A percentile compares a stretch with the other conserved stretches of the same genome.
Evolutionary conservation across 2,888 invertebrate genomes (phyloP).

Genomic region (Pocota personata): DNA sequence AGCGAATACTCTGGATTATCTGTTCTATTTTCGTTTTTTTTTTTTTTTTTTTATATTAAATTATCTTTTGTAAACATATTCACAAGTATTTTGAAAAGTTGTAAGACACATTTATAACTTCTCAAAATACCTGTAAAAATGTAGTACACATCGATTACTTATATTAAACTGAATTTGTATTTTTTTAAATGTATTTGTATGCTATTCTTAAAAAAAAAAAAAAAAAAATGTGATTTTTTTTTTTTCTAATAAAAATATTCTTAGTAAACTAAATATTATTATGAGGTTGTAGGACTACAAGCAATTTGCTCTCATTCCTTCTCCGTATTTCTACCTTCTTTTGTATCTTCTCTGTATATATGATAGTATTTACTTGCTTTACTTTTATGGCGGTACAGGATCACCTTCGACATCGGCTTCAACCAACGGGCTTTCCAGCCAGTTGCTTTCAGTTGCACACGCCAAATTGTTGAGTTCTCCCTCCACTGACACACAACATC

Average conservation of each 20-base stretch:
- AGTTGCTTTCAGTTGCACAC: too few species aligned
- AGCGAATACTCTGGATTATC: constrained; percentile 3
- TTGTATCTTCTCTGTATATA: too few species aligned
- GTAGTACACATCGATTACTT: neutral
- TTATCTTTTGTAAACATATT: constrained; percentile 35
- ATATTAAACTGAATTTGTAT: constrained; percentile 5
- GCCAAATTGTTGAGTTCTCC: too few species aligned
- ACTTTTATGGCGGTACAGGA: too few species aligned
- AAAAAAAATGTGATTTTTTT: neutral
- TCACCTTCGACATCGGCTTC: too few species aligned
- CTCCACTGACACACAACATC: too few species aligned
- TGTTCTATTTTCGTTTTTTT: neutral
- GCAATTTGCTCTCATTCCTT: too few species aligned
- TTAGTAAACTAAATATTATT: neutral
- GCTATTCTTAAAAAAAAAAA: neutral
- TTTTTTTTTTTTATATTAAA: neutral
- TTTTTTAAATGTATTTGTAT: constrained; percentile 27
- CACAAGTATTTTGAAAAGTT: neutral
- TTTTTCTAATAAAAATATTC: neutral
- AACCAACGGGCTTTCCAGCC: too few species aligned
- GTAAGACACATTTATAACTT: neutral
- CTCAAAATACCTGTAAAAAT: constrained; percentile 1
- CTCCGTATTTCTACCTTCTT: too few species aligned
- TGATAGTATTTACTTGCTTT: too few species aligned
- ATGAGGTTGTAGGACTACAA: too few species aligned